Evolutionary conservation across 2,888 invertebrate genomes (phyloP).

Genomic region (Cheilosia impressa): DNA sequence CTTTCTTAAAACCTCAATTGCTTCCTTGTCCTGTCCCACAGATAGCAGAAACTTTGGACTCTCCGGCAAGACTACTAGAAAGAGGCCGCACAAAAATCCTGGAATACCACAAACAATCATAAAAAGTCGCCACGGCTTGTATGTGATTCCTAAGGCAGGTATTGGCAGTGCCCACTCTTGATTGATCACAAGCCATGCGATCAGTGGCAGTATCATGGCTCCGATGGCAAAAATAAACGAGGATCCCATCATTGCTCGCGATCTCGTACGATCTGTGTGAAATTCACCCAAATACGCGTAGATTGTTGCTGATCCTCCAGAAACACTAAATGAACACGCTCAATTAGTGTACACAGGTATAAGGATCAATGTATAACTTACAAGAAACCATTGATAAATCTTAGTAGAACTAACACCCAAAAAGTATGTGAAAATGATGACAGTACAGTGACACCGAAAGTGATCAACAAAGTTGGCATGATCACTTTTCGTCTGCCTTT

Average conservation of each 20-base stretch:
- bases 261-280: conserved; percentile 83
- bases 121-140: conserved; percentile 81
- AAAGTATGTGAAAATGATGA: conserved; percentile 84
- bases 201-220: conserved; percentile 79
- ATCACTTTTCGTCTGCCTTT: conserved; percentile 84
- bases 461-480: conserved; percentile 83
- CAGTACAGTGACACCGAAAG: conserved; percentile 83
- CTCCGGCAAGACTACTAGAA: conserved; percentile 79
- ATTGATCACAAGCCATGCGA: conserved; percentile 80
- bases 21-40: conserved; percentile 77
- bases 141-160: conserved; percentile 78
- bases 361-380: conserved; percentile 79
- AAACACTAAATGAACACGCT: conserved; percentile 77
- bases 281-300: conserved; percentile 85
- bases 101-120: conserved; percentile 80
- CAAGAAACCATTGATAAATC: conserved; percentile 85
- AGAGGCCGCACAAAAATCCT: conserved; percentile 78
- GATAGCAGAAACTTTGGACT: conserved; percentile 81
- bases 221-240: conserved; percentile 80
- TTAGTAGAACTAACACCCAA: conserved; percentile 84
- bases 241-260: conserved; percentile 82
- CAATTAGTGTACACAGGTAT: neutral
- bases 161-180: conserved; percentile 79
- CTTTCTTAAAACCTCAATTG: conserved; percentile 78
- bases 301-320: conserved; percentile 84